A percentile compares a stretch with the other conserved stretches of the same genome.
These are phyloP conservation scores for Myocastor coypus DNA, from an alignment of 2,113 vertebrate genomes.

Conservation along the genomic window DNA sequence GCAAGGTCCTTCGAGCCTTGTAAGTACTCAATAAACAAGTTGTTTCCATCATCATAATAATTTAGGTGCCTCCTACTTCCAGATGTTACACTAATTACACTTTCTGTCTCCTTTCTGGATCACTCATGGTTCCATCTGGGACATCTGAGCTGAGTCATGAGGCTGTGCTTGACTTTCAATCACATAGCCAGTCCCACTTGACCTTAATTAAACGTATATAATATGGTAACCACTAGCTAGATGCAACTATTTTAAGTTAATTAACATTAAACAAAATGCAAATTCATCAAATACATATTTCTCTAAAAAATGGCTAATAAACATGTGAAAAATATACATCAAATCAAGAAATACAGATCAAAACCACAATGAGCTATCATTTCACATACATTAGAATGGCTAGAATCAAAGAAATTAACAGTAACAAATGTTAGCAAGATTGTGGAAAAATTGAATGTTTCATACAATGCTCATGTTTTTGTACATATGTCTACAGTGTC, in stretches of 20 bases:
- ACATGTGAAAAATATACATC: constrained; percentile 31
- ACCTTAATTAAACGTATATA: constrained; percentile 48
- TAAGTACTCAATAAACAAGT: constrained; percentile 14
- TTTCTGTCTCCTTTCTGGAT: constrained; percentile 41
- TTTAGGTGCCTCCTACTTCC: constrained; percentile 53
- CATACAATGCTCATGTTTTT: neutral
- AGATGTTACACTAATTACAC: constrained; percentile 12
- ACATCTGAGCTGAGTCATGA: neutral
- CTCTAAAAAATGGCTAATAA: neutral
- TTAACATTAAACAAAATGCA: constrained; percentile 41
- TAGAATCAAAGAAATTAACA: constrained; percentile 18
- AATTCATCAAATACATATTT: constrained; percentile 37
- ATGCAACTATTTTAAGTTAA: constrained; percentile 55
- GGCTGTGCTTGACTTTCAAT: constrained; percentile 22
- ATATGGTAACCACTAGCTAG: constrained; percentile 2
- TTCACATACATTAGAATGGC: neutral
- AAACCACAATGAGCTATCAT: constrained; percentile 19
- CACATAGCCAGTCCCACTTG: neutral
- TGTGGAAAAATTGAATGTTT: constrained; percentile 12
- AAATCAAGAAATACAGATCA: constrained; percentile 39
- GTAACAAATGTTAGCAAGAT: constrained; percentile 25
- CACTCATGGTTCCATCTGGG: constrained; percentile 27
- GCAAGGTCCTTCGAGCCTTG: constrained; percentile 7
- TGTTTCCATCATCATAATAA: constrained; percentile 47
- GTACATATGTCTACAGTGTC: neutral